Base-by-base conservation (phyloP, 2,888 invertebrate species). In the Zelleria hepariella region DNA sequence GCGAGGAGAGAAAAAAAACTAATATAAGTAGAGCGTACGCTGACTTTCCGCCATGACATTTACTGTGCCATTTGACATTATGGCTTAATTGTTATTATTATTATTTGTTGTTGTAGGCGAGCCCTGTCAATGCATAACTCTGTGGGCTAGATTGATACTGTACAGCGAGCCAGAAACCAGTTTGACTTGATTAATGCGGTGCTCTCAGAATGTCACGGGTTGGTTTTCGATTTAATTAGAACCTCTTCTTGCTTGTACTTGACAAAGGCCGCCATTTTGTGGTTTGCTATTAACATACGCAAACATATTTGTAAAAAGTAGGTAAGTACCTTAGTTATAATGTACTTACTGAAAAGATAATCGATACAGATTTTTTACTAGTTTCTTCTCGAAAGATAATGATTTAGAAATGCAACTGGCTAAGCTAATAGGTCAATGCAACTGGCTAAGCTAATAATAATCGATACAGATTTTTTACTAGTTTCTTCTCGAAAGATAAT, bases 61-160 rank as follows among this genome's bases (percentile, higher is more conserved):
- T 87, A 77, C 10, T 69, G 67, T 69, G 83, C 80, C 86, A 82
- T 82, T 86, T 87, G 87, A 87, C 87, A 87, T 87, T 87, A 78
- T 76, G 61, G 70, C 82, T 82, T 85, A 85, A 85, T 86, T 82
- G 83, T 81, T 81, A 78, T 75, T 71, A 84, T 81, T 81, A 78
- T 76, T 71, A 68, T 79, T 80, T 53, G 61, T 61, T 69, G 80
- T 80, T 53, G 61, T 61, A 78, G 85, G 86, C 79, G 86, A 82
- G 76, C 75, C 74, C 74, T 79, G 86, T 79, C 80, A 76, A 71
- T 77, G 80, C 73, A 51, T 51, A 51, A 51, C 23, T 21, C 51
- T 20, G 32, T 42, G 32, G 32, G 32, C 32, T 42, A 26, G 26
- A 54, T 54, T 54, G 54, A 24, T 54, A 49, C 23, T n/a, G 25